Conservation (phyloP, 1,140 invertebrate species). For the Zaprionus gabonicus region DNA sequence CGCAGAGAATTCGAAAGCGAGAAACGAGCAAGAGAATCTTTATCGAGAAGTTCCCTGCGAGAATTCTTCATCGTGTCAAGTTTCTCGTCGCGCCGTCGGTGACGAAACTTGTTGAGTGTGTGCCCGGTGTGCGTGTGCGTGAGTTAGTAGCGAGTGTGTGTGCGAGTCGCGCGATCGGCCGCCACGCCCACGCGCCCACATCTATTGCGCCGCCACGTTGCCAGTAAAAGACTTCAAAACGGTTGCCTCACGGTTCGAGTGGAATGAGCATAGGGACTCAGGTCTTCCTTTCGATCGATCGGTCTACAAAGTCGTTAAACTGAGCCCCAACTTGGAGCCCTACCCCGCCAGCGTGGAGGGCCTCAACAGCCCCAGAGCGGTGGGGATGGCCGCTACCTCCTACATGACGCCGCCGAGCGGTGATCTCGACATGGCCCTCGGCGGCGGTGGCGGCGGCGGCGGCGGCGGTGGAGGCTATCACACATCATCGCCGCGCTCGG, state of each 20-base stretch:
- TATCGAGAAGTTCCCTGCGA: neutral
- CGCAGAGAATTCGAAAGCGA: slow-evolving; percentile 16
- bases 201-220: slow-evolving; percentile 72
- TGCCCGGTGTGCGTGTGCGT: slow-evolving; percentile 1
- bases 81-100: slow-evolving; percentile 43
- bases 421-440: slow-evolving; percentile 90
- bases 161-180: slow-evolving; percentile 21
- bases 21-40: slow-evolving; percentile 9
- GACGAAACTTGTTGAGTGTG: slow-evolving; percentile 33
- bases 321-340: slow-evolving; percentile 85
- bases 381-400: slow-evolving; percentile 92
- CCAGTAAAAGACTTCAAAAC: slow-evolving; percentile 83
- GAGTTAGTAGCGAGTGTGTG: slow-evolving; percentile 6
- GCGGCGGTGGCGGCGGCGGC: slow-evolving; percentile 87
- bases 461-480: slow-evolving; percentile 89
- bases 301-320: slow-evolving; percentile 85
- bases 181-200: slow-evolving; percentile 36
- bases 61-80: slow-evolving; percentile 1
- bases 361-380: slow-evolving; percentile 85
- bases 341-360: slow-evolving; percentile 85
- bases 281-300: slow-evolving; percentile 84
- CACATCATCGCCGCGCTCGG: slow-evolving; percentile 90
- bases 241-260: slow-evolving; percentile 84
- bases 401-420: slow-evolving; percentile 92
- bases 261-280: slow-evolving; percentile 84